Evolutionary conservation across 1,140 invertebrate genomes (phyloP).

Genomic region (Drosophila guanche): DNA sequence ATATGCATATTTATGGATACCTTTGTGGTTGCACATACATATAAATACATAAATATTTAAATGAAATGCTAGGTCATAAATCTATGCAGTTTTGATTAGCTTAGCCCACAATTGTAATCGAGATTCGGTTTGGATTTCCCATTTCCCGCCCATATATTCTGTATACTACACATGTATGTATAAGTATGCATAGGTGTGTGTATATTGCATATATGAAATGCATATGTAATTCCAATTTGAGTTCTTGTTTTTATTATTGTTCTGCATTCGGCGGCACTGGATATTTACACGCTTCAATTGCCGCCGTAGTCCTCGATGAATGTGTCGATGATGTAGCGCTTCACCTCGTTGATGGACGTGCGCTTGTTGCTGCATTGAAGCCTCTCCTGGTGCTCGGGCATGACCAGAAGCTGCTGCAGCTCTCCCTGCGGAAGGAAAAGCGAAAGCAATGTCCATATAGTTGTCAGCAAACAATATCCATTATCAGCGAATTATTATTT

Average conservation of each 20-base stretch:
- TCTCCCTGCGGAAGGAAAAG: conserved; percentile 62
- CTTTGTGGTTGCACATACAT: conserved; percentile 26
- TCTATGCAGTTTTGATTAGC: conserved; percentile 49
- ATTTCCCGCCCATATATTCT: conserved; percentile 11
- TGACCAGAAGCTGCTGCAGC: conserved; percentile 73
- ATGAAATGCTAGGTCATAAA: conserved; percentile 46
- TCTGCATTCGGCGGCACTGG: conserved; percentile 19
- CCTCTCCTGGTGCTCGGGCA: conserved; percentile 79
- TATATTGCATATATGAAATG: too few species aligned
- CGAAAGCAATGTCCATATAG: conserved; percentile 38
- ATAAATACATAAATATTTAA: conserved; percentile 34
- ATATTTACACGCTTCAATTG: conserved; percentile 53
- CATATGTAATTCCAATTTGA: conserved; percentile 20
- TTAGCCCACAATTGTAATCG: conserved; percentile 41
- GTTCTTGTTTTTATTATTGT: conserved; percentile 30
- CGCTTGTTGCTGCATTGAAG: conserved; percentile 77
- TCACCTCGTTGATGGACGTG: conserved; percentile 82
- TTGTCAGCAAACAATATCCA: conserved; percentile 15
- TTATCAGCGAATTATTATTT: conserved; percentile 56
- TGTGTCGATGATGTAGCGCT: conserved; percentile 82
- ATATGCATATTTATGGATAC: conserved; percentile 20
- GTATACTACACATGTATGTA: conserved; percentile 26
- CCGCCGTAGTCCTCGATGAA: conserved; percentile 80
- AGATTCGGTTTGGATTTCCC: conserved; percentile 28
- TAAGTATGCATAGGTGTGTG: conserved; percentile 33